Conservation (phyloP, 2,888 invertebrate genomes). For the Molanna angustata region DNA sequence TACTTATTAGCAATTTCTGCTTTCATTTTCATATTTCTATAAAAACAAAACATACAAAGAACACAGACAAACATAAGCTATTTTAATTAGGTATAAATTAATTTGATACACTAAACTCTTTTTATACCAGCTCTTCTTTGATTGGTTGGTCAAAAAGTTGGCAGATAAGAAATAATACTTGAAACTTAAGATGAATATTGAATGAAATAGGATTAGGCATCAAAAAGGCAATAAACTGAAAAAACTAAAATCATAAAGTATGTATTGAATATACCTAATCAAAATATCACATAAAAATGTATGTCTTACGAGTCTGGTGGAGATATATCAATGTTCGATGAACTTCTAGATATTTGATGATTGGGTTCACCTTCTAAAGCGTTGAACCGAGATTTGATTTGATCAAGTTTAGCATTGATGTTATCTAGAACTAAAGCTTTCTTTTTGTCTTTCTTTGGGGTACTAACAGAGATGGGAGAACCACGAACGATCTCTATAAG, state of each 20-base stretch:
- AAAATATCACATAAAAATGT: neutral
- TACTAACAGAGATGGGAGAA: neutral
- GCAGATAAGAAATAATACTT: too few species aligned
- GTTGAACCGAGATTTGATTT: slow-evolving; percentile 9
- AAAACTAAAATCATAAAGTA: too few species aligned
- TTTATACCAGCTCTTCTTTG: too few species aligned
- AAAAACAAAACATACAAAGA: too few species aligned
- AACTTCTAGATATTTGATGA: slow-evolving; percentile 10
- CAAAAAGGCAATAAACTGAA: too few species aligned
- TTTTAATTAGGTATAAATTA: too few species aligned
- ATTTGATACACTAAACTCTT: too few species aligned
- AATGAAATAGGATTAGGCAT: too few species aligned
- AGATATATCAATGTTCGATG: slow-evolving; percentile 14
- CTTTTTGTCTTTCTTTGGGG: slow-evolving; percentile 5
- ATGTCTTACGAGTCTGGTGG: slow-evolving; percentile 16
- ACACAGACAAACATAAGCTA: too few species aligned
- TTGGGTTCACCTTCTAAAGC: neutral
- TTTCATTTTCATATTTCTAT: slow-evolving; percentile 36
- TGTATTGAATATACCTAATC: too few species aligned
- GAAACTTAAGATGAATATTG: too few species aligned
- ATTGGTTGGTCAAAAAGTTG: too few species aligned
- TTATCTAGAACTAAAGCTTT: slow-evolving; percentile 3
- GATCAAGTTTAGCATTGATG: slow-evolving; percentile 13
- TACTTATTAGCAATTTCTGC: slow-evolving; percentile 47
- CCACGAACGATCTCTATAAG: slow-evolving; percentile 13